Evolutionary conservation across 2,888 invertebrate genomes (phyloP).

Genomic region (Eumacrocentrus americanus): DNA sequence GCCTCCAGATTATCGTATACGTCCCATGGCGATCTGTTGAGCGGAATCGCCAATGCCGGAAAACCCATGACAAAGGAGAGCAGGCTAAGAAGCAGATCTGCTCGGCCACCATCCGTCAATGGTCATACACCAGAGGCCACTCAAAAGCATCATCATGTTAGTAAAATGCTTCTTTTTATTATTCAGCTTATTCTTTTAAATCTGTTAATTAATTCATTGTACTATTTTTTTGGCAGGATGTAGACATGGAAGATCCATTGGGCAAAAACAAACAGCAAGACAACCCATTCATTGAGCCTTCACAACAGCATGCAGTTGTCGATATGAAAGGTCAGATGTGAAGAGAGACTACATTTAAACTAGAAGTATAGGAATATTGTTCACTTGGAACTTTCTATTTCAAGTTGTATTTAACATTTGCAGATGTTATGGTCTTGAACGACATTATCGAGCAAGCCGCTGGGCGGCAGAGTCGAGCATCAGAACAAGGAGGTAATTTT

Average conservation of each 20-base stretch:
- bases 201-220: constrained; percentile 2
- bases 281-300: constrained; percentile 89
- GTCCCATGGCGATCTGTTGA: constrained; percentile 89
- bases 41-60: constrained; percentile 70
- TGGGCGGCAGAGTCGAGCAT: constrained; percentile 83
- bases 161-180: constrained; percentile 37
- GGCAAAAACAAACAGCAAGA: constrained; percentile 85
- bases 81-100: constrained; percentile 77
- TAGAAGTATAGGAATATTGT: constrained; percentile 10
- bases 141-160: constrained; percentile 70
- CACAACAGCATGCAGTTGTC: constrained; percentile 85
- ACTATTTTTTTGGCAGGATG: constrained; percentile 71
- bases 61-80: constrained; percentile 84
- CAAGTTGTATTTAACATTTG: constrained; percentile 47
- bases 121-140: constrained; percentile 68
- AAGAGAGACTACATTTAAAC: neutral
- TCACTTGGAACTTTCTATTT: constrained; percentile 5
- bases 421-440: constrained; percentile 97
- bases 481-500: constrained; percentile 84
- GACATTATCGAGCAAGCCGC: constrained; percentile 97
- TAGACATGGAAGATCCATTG: constrained; percentile 81
- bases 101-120: constrained; percentile 65
- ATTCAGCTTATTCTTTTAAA: neutral
- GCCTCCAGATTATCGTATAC: constrained; percentile 92
- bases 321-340: constrained; percentile 84